Conservation (phyloP, 1,140 invertebrate species). For the Drosophila sp. region DNA sequence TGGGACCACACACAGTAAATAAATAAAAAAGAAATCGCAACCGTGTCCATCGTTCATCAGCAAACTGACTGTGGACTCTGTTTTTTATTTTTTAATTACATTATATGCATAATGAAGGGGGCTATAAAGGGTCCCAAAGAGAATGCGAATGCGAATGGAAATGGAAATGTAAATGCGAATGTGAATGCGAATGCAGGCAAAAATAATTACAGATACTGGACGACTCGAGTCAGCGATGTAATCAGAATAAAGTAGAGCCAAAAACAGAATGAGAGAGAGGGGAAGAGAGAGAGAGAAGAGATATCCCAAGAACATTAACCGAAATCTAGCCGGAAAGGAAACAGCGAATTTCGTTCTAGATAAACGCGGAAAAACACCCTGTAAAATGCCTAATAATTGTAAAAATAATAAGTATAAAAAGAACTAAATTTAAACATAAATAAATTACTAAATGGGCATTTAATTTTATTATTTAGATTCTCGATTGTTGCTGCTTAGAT, state of each 20-base stretch:
- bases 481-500: too few relatives aligned
- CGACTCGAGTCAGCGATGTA: constrained; percentile 59
- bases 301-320: constrained; percentile 1
- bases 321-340: background rate
- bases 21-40: too few relatives aligned
- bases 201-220: constrained; percentile 74
- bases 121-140: constrained; percentile 42
- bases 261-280: background rate
- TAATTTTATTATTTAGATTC: too few relatives aligned
- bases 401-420: too few relatives aligned
- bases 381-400: too few relatives aligned
- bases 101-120: constrained; percentile 75
- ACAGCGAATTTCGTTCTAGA: background rate
- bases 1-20: constrained; percentile 41
- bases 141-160: constrained; percentile 46
- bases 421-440: too few relatives aligned
- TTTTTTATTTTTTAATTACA: constrained; percentile 74
- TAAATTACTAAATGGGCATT: too few relatives aligned
- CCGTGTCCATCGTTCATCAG: background rate
- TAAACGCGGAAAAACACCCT: background rate
- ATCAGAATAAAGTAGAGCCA: constrained; percentile 55
- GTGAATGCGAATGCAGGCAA: constrained; percentile 48
- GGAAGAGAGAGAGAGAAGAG: background rate
- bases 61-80: constrained; percentile 19
- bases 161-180: constrained; percentile 40